Evolutionary conservation across 2,113 vertebrate species (phyloP).

Genomic region (Procapra przewalskii): DNA sequence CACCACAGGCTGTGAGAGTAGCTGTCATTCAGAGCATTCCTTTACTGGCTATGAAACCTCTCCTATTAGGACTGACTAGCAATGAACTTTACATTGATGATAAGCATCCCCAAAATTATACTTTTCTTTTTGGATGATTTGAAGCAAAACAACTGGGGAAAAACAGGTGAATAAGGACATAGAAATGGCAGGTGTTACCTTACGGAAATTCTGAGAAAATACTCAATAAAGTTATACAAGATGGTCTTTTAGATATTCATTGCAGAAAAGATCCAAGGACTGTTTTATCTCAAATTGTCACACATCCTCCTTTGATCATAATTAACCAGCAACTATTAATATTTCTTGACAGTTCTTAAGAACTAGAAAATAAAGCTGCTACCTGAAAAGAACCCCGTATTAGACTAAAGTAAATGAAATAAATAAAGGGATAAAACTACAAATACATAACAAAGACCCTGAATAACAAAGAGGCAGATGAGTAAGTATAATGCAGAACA

Average conservation of each 20-base stretch:
- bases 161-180: neutral
- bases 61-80: neutral
- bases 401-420: neutral
- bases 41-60: neutral
- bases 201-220: neutral
- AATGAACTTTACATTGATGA: neutral
- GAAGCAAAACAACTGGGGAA: neutral
- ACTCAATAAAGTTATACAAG: neutral
- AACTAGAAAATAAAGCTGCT: neutral
- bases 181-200: neutral
- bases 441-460: neutral
- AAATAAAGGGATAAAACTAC: neutral
- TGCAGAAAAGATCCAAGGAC: neutral
- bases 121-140: neutral
- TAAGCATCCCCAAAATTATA: neutral
- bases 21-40: rapidly evolving
- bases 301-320: neutral
- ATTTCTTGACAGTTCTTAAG: conserved; percentile 1
- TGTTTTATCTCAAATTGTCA: neutral
- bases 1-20: neutral
- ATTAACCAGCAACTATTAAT: neutral
- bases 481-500: neutral
- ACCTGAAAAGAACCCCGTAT: neutral
- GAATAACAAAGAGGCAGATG: neutral
- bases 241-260: neutral